Evolutionary conservation across 2,113 vertebrate genomes (phyloP), one percentile per base, ranked within the genome.

Genomic region (Pipa parva): DNA sequence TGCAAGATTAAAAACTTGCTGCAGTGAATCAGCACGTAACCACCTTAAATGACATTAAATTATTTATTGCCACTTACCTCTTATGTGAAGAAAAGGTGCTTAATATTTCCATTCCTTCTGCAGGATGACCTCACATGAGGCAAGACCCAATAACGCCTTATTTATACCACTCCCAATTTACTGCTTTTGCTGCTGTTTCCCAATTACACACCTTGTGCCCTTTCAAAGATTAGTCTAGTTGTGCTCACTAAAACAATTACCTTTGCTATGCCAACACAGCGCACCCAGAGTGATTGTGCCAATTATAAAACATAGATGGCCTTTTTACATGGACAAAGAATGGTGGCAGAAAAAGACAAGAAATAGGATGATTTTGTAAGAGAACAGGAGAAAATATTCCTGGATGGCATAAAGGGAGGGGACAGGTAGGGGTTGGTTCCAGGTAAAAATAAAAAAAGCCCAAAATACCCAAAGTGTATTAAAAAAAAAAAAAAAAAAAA

Each of bases 201-300:
- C n/a, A 18, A 68, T 51, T 33, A 22, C 45, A 37, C 1, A 25
- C 28, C 18, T n/a, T 6, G 64, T 51, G 63, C 13, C 42, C 3
- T 25, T 2, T 20, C 13, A 27, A 49, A 18, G 22, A 36, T 22
- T 36, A 36, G 27, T 18, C 21, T 8, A 18, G 22, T 2, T 4
- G 33, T 55, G 62, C 17, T 17, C 2, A 3, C 5, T 36, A 1
- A 37, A 24, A 52, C n/a, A 52, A 52, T 26, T 48, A 36, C n/a
- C 29, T 12, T 29, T 22, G 9, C 17, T 21, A 29, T 49, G 42
- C 13, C 24, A 37, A 28, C 31, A 29, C 2, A 7, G 24, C 25
- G 22, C 65, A 60, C 57, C 63, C 39, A 21, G 46, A 31, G 55
- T 60, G 63, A 45, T 24, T 46, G 37, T 54, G 24, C 25, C 7